Evolutionary conservation across 2,888 invertebrate species (phyloP).

Genomic region (Chalcis sispes): DNA sequence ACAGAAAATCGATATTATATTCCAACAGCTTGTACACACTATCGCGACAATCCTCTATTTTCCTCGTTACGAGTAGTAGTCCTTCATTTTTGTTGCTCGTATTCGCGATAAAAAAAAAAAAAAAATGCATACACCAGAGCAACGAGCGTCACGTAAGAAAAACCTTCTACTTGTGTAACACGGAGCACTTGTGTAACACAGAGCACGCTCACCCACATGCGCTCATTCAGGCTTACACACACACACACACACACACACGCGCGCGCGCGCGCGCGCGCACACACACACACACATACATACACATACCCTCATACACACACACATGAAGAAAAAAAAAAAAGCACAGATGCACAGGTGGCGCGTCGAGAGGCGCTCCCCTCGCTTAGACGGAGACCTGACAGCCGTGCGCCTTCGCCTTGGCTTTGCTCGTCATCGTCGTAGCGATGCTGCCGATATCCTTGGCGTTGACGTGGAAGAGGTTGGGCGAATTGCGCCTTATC

Average conservation of each 20-base stretch:
- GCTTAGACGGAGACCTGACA: conserved; percentile 54
- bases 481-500: conserved; percentile 65
- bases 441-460: conserved; percentile 63
- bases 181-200: neutral
- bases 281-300: neutral
- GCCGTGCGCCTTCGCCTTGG: conserved; percentile 22
- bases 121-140: no score
- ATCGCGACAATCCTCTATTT: neutral
- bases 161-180: neutral
- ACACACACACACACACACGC: neutral
- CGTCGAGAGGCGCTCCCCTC: neutral
- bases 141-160: no score
- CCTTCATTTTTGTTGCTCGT: no score
- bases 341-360: neutral
- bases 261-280: neutral
- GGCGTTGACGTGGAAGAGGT: conserved; percentile 60
- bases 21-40: neutral
- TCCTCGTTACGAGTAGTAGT: conserved; percentile 2
- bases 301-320: neutral
- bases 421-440: neutral
- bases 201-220: neutral
- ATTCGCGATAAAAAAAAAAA: no score
- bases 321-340: neutral
- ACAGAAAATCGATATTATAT: conserved; percentile 3
- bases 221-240: neutral